These are phyloP conservation scores for Ricordea florida DNA, from an alignment of 92 coral and sea anemone species.

Conservation along the genomic window DNA sequence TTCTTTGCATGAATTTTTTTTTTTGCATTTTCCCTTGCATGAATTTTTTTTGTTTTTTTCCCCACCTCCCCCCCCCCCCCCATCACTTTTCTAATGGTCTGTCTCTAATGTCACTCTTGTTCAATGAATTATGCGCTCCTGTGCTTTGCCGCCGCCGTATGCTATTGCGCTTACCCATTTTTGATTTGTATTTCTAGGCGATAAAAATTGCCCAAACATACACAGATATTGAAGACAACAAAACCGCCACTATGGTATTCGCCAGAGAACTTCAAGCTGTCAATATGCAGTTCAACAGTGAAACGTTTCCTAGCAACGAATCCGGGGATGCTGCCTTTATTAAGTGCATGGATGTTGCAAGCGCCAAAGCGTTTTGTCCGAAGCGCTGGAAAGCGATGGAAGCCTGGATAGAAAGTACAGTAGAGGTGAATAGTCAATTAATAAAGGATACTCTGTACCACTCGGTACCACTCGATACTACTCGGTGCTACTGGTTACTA, in stretches of 20 bases:
- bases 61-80: too few relatives aligned
- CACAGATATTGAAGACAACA: slow-evolving; percentile 56
- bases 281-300: slow-evolving; percentile 46
- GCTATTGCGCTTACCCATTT: neutral
- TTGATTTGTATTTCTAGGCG: slow-evolving; percentile 22
- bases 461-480: too few relatives aligned
- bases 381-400: slow-evolving; percentile 82
- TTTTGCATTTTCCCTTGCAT: too few relatives aligned
- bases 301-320: slow-evolving; percentile 66
- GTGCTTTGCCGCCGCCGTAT: neutral
- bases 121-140: too few relatives aligned
- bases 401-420: slow-evolving; percentile 60
- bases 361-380: slow-evolving; percentile 75
- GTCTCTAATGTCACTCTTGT: too few relatives aligned
- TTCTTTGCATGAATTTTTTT: too few relatives aligned
- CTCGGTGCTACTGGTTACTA: too few relatives aligned
- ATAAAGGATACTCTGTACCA: neutral
- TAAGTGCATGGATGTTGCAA: slow-evolving; percentile 34
- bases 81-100: too few relatives aligned
- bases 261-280: slow-evolving; percentile 3
- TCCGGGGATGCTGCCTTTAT: slow-evolving; percentile 50
- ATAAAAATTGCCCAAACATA: slow-evolving; percentile 63
- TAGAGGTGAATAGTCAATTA: slow-evolving; percentile 21
- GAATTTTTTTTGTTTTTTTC: too few relatives aligned
- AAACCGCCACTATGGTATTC: slow-evolving; percentile 56